Evolutionary conservation across 2,888 invertebrate genomes (phyloP).

Genomic region (Heterodera filipjevi): DNA sequence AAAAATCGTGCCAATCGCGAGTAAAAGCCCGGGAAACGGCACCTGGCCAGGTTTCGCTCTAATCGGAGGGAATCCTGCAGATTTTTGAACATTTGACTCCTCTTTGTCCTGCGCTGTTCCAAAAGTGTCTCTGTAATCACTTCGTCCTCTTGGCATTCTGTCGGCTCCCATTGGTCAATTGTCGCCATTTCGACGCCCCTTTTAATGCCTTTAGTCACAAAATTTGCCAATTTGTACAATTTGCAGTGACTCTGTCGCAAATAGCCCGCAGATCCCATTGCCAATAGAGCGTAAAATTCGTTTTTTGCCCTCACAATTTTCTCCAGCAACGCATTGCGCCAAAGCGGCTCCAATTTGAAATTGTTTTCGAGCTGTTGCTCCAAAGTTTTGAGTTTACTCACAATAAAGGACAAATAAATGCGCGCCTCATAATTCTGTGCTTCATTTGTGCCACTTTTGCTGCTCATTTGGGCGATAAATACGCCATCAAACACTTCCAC

Average conservation of each 20-base stretch:
- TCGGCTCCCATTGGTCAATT: neutral
- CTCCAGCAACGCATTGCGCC: neutral
- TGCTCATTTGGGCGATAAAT: neutral
- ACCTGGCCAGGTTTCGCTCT: neutral
- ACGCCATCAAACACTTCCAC: neutral
- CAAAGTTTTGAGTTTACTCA: neutral
- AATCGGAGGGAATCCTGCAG: neutral
- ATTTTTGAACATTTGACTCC: neutral
- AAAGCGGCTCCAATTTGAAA: neutral
- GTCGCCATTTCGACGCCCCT: neutral
- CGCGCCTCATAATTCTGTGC: neutral
- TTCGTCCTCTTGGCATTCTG: neutral
- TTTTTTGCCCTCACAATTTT: neutral
- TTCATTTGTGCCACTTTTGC: neutral
- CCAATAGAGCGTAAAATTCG: neutral
- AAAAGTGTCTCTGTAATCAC: neutral
- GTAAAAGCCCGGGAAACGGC: neutral
- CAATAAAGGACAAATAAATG: neutral
- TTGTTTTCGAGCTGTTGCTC: neutral
- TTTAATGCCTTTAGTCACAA: neutral
- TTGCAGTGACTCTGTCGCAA: neutral
- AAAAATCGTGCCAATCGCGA: neutral
- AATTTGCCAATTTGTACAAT: neutral
- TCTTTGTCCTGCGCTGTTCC: neutral
- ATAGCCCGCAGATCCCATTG: neutral